A percentile compares a stretch with the other conserved stretches of the same genome.
These are phyloP conservation scores for Hoplodrina ambigua DNA, from an alignment of 2,888 invertebrate genomes.

Conservation along the genomic window DNA sequence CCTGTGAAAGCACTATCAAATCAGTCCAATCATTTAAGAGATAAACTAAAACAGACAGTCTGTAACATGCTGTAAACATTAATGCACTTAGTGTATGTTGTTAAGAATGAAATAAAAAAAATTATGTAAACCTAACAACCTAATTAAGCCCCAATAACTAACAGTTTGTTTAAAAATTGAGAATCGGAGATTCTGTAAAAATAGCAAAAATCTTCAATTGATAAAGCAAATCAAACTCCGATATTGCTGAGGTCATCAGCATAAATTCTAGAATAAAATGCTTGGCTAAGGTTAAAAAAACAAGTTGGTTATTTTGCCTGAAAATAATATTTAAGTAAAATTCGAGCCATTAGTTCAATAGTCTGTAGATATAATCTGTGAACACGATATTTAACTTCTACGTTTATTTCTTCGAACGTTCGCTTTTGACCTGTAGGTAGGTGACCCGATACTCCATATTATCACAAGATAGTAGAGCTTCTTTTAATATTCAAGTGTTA, in stretches of 20 bases:
- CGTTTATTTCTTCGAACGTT: conserved; percentile 8
- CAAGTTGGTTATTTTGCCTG: not conserved
- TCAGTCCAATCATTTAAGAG: no score
- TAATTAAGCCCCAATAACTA: not conserved
- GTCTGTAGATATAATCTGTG: conserved; percentile 7
- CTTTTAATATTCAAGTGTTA: no score
- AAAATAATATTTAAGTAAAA: conserved; percentile 9
- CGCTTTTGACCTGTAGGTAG: conserved; percentile 27
- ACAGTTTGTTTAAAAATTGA: not conserved
- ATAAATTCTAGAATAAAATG: conserved; percentile 2
- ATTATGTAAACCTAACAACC: no score
- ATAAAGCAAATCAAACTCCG: conserved; percentile 13
- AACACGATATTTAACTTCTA: not conserved
- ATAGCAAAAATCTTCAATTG: conserved; percentile 10
- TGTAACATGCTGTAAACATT: no score
- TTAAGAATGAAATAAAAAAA: no score
- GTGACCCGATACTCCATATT: conserved; percentile 8
- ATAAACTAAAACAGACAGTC: no score
- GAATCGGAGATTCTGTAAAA: not conserved
- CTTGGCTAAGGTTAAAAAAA: not conserved
- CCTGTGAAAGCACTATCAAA: no score
- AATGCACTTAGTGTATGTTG: no score
- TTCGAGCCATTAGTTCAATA: conserved; percentile 8
- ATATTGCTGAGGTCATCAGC: conserved; percentile 2
- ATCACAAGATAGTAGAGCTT: not conserved